Evolutionary conservation across 2,113 vertebrate species (phyloP).

Genomic region (Bothrops jararaca): DNA sequence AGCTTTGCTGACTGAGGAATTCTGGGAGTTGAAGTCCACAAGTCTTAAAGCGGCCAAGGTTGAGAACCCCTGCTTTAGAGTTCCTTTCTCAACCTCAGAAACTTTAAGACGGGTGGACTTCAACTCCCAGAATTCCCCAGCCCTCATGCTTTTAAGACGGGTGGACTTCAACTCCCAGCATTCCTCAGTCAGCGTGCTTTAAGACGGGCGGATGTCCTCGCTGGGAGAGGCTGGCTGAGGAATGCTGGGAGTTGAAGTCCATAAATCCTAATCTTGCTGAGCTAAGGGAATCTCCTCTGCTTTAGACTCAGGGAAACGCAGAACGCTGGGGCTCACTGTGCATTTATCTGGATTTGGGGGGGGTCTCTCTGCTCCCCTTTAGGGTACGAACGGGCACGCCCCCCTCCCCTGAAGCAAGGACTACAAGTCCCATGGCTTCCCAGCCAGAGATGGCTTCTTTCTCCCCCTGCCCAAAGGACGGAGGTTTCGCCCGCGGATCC

Average conservation of each 20-base stretch:
- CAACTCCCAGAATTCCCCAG: too few species aligned
- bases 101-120: not conserved
- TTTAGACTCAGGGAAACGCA: not conserved
- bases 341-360: not conserved
- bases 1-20: too few species aligned
- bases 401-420: not conserved
- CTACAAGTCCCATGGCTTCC: not conserved
- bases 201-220: too few species aligned
- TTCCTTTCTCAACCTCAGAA: too few species aligned
- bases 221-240: not conserved
- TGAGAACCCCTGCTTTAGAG: too few species aligned
- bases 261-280: not conserved
- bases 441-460: not conserved
- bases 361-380: not conserved
- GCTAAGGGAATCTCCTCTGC: not conserved
- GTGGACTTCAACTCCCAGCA: too few species aligned
- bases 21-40: too few species aligned
- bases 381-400: not conserved
- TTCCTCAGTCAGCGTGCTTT: not conserved
- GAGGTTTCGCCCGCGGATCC: not conserved
- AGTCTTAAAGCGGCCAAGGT: too few species aligned
- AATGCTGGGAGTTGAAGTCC: not conserved
- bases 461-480: not conserved
- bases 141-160: too few species aligned
- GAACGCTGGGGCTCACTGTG: too few species aligned